Percentiles rank a stretch among this genome's conserved stretches.
Conservation (phyloP, 2,888 invertebrate species). For the Helicoverpa assulta region DNA sequence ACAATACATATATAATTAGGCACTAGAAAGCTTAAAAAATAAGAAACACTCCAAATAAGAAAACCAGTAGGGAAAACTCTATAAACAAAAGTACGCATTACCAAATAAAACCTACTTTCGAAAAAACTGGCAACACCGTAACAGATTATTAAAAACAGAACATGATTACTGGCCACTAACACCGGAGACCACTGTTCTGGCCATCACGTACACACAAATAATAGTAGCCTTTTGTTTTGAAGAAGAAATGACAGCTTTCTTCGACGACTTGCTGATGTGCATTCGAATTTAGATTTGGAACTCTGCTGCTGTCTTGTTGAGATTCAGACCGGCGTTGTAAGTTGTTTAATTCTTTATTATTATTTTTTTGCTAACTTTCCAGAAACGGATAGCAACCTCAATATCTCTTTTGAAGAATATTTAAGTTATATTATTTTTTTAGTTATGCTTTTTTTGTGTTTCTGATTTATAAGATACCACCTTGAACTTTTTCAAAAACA, state of each 20-base stretch:
- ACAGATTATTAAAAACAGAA: constrained; percentile 44
- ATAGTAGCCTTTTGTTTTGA: constrained; percentile 47
- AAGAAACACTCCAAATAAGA: no score
- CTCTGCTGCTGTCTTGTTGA: background rate
- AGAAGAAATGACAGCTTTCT: constrained; percentile 31
- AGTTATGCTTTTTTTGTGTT: no score
- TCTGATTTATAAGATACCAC: no score
- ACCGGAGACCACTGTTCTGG: constrained; percentile 53
- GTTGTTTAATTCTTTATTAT: background rate
- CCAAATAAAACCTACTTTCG: constrained; percentile 12
- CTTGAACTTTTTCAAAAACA: no score
- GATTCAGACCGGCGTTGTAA: no score
- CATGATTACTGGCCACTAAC: constrained; percentile 47
- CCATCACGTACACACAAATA: constrained; percentile 64
- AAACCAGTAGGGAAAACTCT: no score
- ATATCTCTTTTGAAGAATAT: no score
- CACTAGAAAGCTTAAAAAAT: no score
- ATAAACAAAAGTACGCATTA: background rate
- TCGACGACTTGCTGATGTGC: constrained; percentile 27
- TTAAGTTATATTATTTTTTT: no score
- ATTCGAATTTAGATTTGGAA: constrained; percentile 19
- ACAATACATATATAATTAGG: no score
- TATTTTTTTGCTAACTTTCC: background rate
- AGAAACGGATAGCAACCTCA: no score
- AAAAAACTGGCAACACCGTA: constrained; percentile 15